Base-by-base conservation (phyloP, 2,797 vertebrate species). In the Triplophysa bombifrons region DNA sequence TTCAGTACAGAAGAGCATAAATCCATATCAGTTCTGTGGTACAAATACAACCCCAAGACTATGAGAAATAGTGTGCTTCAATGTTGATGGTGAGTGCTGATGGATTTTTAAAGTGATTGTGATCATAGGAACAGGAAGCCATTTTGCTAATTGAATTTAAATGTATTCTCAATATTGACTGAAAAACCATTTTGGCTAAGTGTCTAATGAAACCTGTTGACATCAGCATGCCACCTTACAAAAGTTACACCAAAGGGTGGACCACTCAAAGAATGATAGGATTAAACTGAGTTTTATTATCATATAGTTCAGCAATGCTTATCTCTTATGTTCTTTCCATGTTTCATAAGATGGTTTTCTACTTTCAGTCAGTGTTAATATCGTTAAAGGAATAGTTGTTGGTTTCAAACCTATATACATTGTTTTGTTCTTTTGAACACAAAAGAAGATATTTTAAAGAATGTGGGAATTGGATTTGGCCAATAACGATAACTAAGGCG, bases 51-150 rank as follows among this genome's bases (percentile, higher is more conserved):
- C 17, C 44, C 7, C 41, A 81, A 60, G 70, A 74, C 25, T 6
- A 65, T 22, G 27, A 60, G 13, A 17, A 64, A 64, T n/a, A 10
- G 16, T 19, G 61, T 51, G 44, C 48, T 68, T 65, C 19, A 34
- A 72, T 56, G 51, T 16, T 60, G 60, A 41, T 65, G 76, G 34
- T 72, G 38, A 56, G 67, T 53, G 71, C 64, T 75, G 75, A 85
- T 73, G 72, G 41, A 44, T 30, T 79, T 76, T 83, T 55, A 69
- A 75, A 83, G 55, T 53, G 78, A 77, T 56, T 61, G 79, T 20
- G 41, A 68, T 75, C 51, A 81, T 80, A 72, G 13, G 19, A 66
- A 58, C 70, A 72, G 70, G 61, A 80, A 80, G 19, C 77, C 77
- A 72, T 79, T 79, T 79, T 56, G 22, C 61, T 58, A 72, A 79